A percentile compares a stretch with the other conserved stretches of the same genome.
These are phyloP conservation scores for Collichthys lucidus DNA, from an alignment of 2,113 vertebrate genomes.

Conservation along the genomic window DNA sequence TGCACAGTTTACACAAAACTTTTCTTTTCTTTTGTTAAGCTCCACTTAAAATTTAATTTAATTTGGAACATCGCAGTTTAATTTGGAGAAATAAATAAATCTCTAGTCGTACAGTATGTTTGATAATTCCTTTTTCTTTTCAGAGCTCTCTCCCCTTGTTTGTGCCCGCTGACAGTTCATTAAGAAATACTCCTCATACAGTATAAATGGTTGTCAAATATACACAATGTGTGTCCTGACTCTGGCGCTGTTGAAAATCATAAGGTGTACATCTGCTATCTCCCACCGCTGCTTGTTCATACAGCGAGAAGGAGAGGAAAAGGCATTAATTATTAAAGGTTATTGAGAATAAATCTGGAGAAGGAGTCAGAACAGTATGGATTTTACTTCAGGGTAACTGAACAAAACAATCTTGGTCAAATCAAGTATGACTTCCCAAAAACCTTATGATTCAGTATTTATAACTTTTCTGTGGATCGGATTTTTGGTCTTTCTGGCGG, in stretches of 20 bases:
- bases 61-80: background rate
- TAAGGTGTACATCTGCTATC: background rate
- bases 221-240: no score
- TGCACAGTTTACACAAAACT: no score
- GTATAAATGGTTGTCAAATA: no score
- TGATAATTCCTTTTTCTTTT: background rate
- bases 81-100: background rate
- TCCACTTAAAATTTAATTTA: background rate
- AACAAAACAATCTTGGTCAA: conserved; percentile 5
- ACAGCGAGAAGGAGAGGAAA: background rate
- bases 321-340: conserved; percentile 41
- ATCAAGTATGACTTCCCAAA: conserved; percentile 1
- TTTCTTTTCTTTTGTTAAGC: background rate
- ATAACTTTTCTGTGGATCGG: background rate
- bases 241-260: background rate
- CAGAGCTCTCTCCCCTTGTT: no score
- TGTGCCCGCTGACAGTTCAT: no score
- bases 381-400: conserved; percentile 19
- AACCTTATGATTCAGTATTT: conserved; percentile 3
- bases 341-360: conserved; percentile 35
- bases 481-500: no score
- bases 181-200: no score
- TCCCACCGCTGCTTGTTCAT: background rate
- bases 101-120: background rate
- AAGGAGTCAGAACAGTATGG: conserved; percentile 21